Percentiles rank a stretch among this genome's conserved stretches.
Conservation (phyloP, 2,797 vertebrate genomes). For the Thripadectes ignobilis region DNA sequence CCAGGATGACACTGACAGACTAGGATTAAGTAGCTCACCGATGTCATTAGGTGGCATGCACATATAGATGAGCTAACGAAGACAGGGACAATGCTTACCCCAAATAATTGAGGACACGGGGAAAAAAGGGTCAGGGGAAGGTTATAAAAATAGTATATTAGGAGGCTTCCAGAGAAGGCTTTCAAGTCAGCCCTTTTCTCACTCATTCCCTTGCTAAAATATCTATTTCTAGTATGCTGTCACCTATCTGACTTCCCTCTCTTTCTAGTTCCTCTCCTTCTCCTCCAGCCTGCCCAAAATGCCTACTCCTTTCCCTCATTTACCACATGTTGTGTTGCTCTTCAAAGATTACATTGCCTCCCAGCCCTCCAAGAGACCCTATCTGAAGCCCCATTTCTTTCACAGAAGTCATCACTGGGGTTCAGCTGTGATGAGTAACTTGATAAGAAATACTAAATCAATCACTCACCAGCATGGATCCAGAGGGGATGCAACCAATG, state of each 20-base stretch:
- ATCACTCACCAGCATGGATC: accelerated
- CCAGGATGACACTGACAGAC: conserved; percentile 64
- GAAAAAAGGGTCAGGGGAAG: conserved; percentile 46
- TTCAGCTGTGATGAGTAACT: not conserved
- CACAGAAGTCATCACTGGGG: not conserved
- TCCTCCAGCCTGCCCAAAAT: not conserved
- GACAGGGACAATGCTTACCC: conserved; percentile 57
- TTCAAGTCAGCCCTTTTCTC: not conserved
- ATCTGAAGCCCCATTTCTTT: not conserved
- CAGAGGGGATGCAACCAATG: not conserved
- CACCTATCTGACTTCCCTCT: not conserved
- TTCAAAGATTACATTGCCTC: not conserved
- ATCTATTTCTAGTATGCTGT: not conserved
- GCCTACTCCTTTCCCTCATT: not conserved
- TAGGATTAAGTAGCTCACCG: conserved; percentile 67
- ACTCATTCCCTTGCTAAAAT: not conserved
- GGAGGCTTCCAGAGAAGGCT: conserved; percentile 28
- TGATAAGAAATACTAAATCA: not conserved
- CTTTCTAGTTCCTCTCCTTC: not conserved
- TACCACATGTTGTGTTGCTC: accelerated
- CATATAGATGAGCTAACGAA: conserved; percentile 56
- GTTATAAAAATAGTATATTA: conserved; percentile 37
- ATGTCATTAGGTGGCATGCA: conserved; percentile 61
- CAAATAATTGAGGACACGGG: conserved; percentile 53
- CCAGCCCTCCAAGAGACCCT: not conserved